Evolutionary conservation across 2,113 vertebrate species (phyloP).

Genomic region (Platysternon megacephalum): DNA sequence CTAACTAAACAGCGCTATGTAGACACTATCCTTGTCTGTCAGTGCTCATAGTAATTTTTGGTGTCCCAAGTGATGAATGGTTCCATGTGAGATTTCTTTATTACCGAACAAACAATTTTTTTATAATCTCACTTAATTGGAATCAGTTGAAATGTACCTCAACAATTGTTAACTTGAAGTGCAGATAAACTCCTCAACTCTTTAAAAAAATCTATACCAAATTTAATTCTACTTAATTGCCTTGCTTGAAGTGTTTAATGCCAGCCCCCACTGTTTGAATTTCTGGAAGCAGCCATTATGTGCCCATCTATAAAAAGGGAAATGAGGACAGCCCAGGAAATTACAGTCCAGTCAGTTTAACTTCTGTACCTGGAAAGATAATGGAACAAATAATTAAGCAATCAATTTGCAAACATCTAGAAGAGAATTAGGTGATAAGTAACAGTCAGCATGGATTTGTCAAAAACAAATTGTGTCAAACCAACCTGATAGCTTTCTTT

Average conservation of each 20-base stretch:
- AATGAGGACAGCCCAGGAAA: too few relatives aligned
- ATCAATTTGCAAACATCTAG: too few relatives aligned
- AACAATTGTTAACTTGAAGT: background rate
- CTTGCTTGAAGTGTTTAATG: too few relatives aligned
- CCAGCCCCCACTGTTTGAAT: background rate
- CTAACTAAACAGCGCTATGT: background rate
- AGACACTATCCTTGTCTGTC: background rate
- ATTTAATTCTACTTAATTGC: background rate
- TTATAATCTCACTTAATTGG: background rate
- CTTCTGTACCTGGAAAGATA: too few relatives aligned
- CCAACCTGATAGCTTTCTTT: too few relatives aligned
- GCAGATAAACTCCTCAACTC: background rate
- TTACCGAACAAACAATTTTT: background rate
- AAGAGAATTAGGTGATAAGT: too few relatives aligned
- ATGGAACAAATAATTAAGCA: too few relatives aligned
- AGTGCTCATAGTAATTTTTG: background rate
- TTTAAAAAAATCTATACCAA: background rate
- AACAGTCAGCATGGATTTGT: too few relatives aligned
- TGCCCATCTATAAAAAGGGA: too few relatives aligned
- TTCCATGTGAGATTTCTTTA: background rate
- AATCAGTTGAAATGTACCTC: slow-evolving; percentile 1
- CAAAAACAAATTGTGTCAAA: too few relatives aligned
- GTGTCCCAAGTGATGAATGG: background rate
- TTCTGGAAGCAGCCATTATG: background rate
- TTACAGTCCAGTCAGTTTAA: too few relatives aligned